phyloP scores from a whole-genome alignment of 2,113 vertebrate species.

The Chroicocephalus ridibundus region DNA sequence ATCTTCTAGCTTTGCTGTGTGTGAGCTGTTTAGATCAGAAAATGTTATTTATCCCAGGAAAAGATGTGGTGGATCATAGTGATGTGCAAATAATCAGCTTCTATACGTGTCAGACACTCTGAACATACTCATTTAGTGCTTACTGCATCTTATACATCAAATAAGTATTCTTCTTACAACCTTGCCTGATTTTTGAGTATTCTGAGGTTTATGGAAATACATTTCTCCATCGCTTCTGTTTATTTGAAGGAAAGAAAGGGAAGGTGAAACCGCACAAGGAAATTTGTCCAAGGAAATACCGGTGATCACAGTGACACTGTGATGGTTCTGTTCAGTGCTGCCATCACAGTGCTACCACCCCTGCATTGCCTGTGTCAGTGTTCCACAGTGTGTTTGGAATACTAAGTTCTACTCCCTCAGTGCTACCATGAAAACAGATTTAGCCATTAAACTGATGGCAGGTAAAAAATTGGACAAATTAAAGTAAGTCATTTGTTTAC shows the following conservation, averaged over 20 bases:
- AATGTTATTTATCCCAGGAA: not conserved
- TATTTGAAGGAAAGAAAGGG: not conserved
- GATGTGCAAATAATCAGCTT: not conserved
- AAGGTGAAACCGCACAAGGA: not conserved
- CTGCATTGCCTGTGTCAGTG: not conserved
- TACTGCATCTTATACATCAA: not conserved
- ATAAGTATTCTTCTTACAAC: not conserved
- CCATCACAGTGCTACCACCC: not conserved
- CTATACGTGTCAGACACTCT: not conserved
- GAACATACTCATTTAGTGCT: not conserved
- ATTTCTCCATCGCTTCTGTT: not conserved
- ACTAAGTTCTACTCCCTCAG: not conserved
- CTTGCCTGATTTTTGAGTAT: not conserved
- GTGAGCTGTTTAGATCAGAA: not conserved
- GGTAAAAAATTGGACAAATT: not conserved
- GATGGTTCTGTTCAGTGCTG: not conserved
- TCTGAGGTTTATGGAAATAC: not conserved
- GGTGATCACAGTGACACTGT: not conserved
- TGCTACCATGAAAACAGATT: not conserved
- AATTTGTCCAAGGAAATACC: not conserved
- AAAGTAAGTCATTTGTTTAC: not conserved
- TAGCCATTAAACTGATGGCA: not conserved
- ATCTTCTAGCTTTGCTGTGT: not conserved
- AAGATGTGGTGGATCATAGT: not conserved
- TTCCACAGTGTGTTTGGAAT: not conserved